Percentiles rank a stretch among this genome's conserved stretches.
phyloP scores from a whole-genome alignment of 2,113 vertebrate species.

The Xenopus borealis region DNA sequence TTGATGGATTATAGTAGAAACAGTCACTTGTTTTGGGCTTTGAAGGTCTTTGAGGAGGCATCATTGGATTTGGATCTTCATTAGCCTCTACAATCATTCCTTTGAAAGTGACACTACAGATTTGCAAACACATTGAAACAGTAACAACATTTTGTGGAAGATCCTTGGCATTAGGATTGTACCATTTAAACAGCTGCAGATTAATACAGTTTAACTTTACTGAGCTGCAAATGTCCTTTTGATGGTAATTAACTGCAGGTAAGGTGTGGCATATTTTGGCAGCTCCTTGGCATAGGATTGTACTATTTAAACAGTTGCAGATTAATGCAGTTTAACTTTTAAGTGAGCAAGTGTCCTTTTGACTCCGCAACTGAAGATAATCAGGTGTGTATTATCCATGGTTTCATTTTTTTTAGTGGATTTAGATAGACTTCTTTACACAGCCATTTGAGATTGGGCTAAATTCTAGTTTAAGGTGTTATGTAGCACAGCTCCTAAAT shows the following conservation, averaged over 20 bases:
- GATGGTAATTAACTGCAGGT: background rate
- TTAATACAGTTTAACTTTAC: conserved; percentile 57
- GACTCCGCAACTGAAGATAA: conserved; percentile 55
- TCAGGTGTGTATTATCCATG: conserved; percentile 63
- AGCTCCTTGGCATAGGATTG: conserved; percentile 73
- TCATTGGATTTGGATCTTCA: conserved; percentile 83
- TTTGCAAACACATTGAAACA: conserved; percentile 82
- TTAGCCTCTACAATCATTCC: conserved; percentile 84
- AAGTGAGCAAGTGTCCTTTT: conserved; percentile 49
- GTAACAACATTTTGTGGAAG: conserved; percentile 74
- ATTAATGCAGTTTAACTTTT: conserved; percentile 58
- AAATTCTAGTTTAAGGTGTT: conserved; percentile 55
- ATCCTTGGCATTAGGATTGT: conserved; percentile 72
- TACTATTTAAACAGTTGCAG: conserved; percentile 60
- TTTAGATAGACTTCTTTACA: conserved; percentile 49
- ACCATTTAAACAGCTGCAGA: conserved; percentile 61
- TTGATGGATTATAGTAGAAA: conserved; percentile 84
- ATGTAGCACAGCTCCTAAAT: conserved; percentile 48
- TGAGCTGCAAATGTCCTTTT: conserved; percentile 50
- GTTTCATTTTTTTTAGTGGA: conserved; percentile 53
- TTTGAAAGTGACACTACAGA: conserved; percentile 93
- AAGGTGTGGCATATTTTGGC: conserved; percentile 52
- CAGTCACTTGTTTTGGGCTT: conserved; percentile 88
- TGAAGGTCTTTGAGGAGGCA: conserved; percentile 93
- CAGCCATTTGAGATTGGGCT: conserved; percentile 54